These are phyloP conservation scores for Phrynocephalus vlangalii DNA, from an alignment of 2,797 vertebrate genomes.

Conservation along the genomic window DNA sequence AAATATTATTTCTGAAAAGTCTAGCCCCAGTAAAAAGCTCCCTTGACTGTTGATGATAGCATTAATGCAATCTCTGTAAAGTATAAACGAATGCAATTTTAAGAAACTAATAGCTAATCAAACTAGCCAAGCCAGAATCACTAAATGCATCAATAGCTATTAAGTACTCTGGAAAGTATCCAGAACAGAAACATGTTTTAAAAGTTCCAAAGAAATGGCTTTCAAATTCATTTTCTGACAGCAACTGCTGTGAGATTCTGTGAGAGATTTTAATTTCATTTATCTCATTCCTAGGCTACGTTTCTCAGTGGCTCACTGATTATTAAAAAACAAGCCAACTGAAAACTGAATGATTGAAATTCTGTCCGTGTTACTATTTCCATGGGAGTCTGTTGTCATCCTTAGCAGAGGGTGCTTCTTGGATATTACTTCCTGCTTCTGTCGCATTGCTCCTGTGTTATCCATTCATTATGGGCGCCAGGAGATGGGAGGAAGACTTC, in stretches of 20 bases:
- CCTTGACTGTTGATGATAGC: background rate
- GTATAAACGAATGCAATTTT: background rate
- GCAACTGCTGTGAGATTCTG: slow-evolving; percentile 11
- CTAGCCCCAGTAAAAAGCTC: background rate
- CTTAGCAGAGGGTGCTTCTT: no score
- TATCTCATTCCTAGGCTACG: no score
- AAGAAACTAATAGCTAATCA: background rate
- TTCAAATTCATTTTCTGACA: slow-evolving; percentile 46
- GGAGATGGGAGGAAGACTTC: no score
- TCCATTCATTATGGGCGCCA: no score
- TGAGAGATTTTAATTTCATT: background rate
- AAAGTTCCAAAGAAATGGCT: background rate
- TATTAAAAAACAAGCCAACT: no score
- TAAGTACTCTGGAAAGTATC: background rate
- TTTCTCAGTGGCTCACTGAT: no score
- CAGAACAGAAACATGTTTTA: background rate
- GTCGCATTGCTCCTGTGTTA: no score
- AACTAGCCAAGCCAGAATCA: background rate
- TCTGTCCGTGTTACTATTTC: no score
- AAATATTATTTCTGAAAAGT: background rate
- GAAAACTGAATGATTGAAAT: no score
- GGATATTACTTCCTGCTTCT: no score
- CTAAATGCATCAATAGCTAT: no score
- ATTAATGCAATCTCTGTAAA: background rate
- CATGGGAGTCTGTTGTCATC: no score